phyloP scores from a whole-genome alignment of 2,113 vertebrate species.

The Platichthys stellatus region DNA sequence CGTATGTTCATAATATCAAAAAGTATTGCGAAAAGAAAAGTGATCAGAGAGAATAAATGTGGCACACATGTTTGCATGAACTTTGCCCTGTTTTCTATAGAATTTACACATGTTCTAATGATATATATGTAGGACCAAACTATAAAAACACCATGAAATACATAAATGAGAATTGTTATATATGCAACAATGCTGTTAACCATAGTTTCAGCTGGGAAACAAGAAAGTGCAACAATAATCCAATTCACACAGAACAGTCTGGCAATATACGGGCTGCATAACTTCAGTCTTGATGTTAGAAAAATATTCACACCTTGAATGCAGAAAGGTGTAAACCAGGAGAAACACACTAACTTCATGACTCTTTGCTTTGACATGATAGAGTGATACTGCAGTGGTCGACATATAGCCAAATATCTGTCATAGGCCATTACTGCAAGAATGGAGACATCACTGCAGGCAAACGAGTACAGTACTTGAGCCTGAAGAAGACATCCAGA shows the following conservation, averaged over 20 bases:
- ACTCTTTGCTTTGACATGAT: slow-evolving; percentile 48
- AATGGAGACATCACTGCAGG: not conserved
- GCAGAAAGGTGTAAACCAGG: slow-evolving; percentile 31
- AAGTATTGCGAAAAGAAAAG: slow-evolving; percentile 1
- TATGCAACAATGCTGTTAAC: not conserved
- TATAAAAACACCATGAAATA: not conserved
- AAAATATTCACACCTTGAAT: slow-evolving; percentile 3
- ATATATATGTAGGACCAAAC: not conserved
- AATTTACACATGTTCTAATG: slow-evolving; percentile 2
- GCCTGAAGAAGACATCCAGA: slow-evolving; percentile 2
- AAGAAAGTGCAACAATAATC: slow-evolving; percentile 53
- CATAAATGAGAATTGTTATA: not conserved
- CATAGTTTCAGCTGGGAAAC: slow-evolving; percentile 13
- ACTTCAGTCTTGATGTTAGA: slow-evolving; percentile 17
- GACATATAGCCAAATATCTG: slow-evolving; percentile 15
- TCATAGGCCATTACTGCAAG: slow-evolving; percentile 9
- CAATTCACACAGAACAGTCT: slow-evolving; percentile 51
- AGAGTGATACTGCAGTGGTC: slow-evolving; percentile 3
- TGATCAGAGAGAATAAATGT: not conserved
- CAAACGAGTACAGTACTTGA: not conserved
- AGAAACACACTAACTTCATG: slow-evolving; percentile 25
- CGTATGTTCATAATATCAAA: slow-evolving; percentile 1
- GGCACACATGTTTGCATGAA: slow-evolving; percentile 14
- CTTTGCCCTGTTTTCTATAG: slow-evolving; percentile 3
- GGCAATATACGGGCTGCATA: slow-evolving; percentile 36